phyloP scores from a whole-genome alignment of 2,113 vertebrate genomes.

The Cairina moschata region DNA sequence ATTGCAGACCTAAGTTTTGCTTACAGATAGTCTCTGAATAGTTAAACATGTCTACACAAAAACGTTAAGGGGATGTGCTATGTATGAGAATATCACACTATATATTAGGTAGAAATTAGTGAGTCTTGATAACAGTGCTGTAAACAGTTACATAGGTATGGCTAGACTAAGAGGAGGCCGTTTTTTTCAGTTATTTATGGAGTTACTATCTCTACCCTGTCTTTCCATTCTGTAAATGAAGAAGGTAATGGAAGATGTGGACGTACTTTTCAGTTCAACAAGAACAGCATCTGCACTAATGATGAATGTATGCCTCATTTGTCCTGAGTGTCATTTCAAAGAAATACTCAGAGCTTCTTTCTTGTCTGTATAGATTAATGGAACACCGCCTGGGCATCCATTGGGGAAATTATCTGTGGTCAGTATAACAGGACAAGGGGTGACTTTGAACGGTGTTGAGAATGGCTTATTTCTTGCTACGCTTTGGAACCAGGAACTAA shows the following conservation, averaged over 20 bases:
- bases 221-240: background rate
- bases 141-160: background rate
- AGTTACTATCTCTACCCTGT: background rate
- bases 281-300: background rate
- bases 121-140: background rate
- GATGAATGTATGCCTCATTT: background rate
- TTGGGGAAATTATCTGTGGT: background rate
- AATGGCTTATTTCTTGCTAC: background rate
- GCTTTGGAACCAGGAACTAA: background rate
- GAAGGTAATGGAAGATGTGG: background rate
- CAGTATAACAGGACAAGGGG: background rate
- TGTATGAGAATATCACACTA: background rate
- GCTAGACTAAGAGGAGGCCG: rapidly evolving
- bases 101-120: background rate
- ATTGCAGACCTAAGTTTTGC: background rate
- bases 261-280: background rate
- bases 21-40: background rate
- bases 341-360: background rate
- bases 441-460: background rate
- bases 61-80: background rate
- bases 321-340: background rate
- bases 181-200: background rate
- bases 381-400: background rate
- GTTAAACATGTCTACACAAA: background rate
- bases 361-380: background rate